Evolutionary conservation across 2,113 vertebrate species (phyloP).

Genomic region (Hypomesus transpacificus): DNA sequence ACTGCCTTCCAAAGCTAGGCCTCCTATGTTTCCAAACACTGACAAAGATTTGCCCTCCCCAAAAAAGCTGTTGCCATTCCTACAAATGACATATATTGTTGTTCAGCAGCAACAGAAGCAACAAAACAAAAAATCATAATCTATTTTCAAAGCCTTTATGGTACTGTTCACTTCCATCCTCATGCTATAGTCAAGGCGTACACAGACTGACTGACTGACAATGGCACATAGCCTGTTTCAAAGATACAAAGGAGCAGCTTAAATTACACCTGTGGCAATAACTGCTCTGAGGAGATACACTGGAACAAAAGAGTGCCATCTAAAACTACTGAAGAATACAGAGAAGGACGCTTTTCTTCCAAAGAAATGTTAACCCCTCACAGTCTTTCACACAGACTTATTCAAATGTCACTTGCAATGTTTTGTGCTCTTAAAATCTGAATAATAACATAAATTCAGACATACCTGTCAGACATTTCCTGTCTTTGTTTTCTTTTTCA

Average conservation of each 20-base stretch:
- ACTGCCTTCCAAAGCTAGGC: slow-evolving; percentile 23
- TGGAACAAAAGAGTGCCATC: slow-evolving; percentile 57
- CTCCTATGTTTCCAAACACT: slow-evolving; percentile 52
- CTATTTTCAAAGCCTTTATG: slow-evolving; percentile 56
- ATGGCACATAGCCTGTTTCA: slow-evolving; percentile 60
- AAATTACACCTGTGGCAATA: slow-evolving; percentile 68
- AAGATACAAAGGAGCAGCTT: slow-evolving; percentile 64
- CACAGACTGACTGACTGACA: slow-evolving; percentile 29
- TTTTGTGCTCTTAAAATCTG: slow-evolving; percentile 25
- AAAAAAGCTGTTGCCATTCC: slow-evolving; percentile 35
- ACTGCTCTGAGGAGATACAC: slow-evolving; percentile 49
- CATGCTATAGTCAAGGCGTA: slow-evolving; percentile 38
- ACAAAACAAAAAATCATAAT: slow-evolving; percentile 22
- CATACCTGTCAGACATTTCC: too few species aligned
- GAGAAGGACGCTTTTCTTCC: background rate
- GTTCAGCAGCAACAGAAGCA: slow-evolving; percentile 21
- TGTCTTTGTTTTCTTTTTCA: background rate
- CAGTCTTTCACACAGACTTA: slow-evolving; percentile 42
- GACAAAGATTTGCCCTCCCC: slow-evolving; percentile 34
- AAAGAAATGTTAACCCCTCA: background rate
- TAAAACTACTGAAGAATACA: slow-evolving; percentile 52
- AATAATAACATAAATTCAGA: too few species aligned
- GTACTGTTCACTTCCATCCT: slow-evolving; percentile 46
- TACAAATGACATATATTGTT: slow-evolving; percentile 38
- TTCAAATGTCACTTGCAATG: slow-evolving; percentile 37